Evolutionary conservation across 2,113 vertebrate genomes (phyloP).

Genomic region (Prunella himalayana): DNA sequence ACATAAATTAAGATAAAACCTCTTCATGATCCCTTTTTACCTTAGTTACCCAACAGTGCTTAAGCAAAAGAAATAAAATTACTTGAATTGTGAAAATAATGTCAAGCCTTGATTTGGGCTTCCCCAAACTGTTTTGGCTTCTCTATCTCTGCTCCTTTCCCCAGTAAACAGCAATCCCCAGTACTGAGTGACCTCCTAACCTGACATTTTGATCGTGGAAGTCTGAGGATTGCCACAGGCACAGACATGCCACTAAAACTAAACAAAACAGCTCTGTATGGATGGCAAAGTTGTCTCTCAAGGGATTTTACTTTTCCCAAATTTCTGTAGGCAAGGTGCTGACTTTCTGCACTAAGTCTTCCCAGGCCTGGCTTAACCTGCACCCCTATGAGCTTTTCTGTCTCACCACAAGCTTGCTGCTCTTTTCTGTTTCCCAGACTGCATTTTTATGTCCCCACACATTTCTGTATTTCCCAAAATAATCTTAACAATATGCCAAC

Average conservation of each 20-base stretch:
- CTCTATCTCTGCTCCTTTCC: background rate
- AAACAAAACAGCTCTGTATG: background rate
- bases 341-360: background rate
- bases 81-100: background rate
- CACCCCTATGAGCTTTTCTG: fast-evolving
- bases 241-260: background rate
- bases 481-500: background rate
- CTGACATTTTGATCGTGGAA: background rate
- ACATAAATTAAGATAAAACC: background rate
- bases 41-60: background rate
- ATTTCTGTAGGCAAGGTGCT: background rate
- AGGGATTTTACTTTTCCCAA: background rate
- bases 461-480: background rate
- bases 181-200: background rate
- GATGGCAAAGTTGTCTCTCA: background rate
- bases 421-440: background rate
- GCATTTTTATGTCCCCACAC: background rate
- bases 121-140: background rate
- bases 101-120: background rate
- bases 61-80: background rate
- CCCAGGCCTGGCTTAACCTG: background rate
- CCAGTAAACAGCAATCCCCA: background rate
- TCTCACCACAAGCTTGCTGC: background rate
- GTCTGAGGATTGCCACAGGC: background rate
- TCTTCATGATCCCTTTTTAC: background rate